Evolutionary conservation across 2,888 invertebrate genomes (phyloP), one percentile per base, ranked within the genome.

Genomic region (Bombyx huttoni): DNA sequence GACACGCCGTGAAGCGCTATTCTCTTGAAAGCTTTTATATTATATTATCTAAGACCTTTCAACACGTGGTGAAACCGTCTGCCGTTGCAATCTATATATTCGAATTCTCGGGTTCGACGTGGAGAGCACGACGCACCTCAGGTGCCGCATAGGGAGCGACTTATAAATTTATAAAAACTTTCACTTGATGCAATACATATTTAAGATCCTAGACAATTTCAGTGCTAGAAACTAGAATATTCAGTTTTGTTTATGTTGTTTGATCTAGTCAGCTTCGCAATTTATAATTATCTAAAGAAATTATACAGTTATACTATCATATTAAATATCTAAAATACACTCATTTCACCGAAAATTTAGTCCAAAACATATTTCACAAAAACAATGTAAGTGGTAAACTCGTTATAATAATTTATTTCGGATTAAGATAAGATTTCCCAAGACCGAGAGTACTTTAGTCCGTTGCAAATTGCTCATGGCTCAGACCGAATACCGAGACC

Each of bases 21-120:
- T 85, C 82, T 84, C 78, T 85, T 86, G 85, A 87, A 86, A 88
- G 87, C 83, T 87, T 86, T 85, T 85, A 83, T 86, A 86, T 87
- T 85, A 85, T 85, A 87, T 88, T 87, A 88, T 85, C 82, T 78
- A 78, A 81, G 80, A 83, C 80, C 82, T 84, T 81, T 75, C 73
- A 70, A 83, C 80, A 83, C 81, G 82, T 83, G 83, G 81, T 75
- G 67, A 64, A 66, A 83, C 78, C 81, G 84, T 85, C 84, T 83
- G 83, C 79, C 81, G 81, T 65, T 61, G 68, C 75, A 77, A 80
- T 81, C 80, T 81, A 79, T 82, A 75, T 80, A 81, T 79, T 79
- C 69, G 75, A 71, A 78, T 82, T 76, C 73, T 75, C 74, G 67
- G 62, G 73, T 75, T 78, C 78, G n/a, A n/a, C 83, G 60, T 63